Conservation (phyloP, 2,888 invertebrate species). For the Heteropelma amictum region DNA sequence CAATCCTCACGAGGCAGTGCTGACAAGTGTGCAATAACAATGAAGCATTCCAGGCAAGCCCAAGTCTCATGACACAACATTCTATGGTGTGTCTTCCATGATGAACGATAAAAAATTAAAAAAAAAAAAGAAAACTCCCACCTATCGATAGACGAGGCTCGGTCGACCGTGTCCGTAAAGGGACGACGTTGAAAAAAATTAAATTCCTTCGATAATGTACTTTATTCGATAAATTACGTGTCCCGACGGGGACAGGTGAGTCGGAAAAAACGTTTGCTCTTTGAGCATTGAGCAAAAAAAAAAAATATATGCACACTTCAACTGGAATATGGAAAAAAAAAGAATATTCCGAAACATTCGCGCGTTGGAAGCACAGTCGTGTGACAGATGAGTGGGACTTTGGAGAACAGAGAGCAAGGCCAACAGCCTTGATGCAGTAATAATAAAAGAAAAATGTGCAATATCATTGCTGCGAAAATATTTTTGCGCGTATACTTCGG, state of each 20-base stretch:
- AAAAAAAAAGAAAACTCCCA: conserved; percentile 9
- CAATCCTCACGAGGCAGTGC: conserved; percentile 20
- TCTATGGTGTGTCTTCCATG: not conserved
- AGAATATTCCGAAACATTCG: not conserved
- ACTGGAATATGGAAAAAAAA: not conserved
- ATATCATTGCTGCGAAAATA: conserved; percentile 49
- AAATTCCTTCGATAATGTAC: not conserved
- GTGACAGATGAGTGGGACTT: conserved; percentile 41
- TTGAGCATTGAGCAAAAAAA: not conserved
- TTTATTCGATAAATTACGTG: too few species aligned
- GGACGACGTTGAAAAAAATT: not conserved
- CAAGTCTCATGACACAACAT: conserved; percentile 31
- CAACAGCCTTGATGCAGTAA: conserved; percentile 46
- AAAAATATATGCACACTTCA: not conserved
- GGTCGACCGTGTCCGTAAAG: not conserved
- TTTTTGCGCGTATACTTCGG: conserved; percentile 31
- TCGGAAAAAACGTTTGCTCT: too few species aligned
- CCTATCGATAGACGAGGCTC: conserved; percentile 4
- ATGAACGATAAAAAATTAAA: too few species aligned
- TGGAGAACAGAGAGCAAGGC: conserved; percentile 49
- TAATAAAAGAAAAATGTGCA: conserved; percentile 10
- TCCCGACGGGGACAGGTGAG: too few species aligned
- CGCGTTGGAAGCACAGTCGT: conserved; percentile 2
- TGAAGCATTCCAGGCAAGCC: conserved; percentile 45
- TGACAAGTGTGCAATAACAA: conserved; percentile 48